Conservation (phyloP, 1,140 invertebrate species). For the Onthophagus taurus region DNA sequence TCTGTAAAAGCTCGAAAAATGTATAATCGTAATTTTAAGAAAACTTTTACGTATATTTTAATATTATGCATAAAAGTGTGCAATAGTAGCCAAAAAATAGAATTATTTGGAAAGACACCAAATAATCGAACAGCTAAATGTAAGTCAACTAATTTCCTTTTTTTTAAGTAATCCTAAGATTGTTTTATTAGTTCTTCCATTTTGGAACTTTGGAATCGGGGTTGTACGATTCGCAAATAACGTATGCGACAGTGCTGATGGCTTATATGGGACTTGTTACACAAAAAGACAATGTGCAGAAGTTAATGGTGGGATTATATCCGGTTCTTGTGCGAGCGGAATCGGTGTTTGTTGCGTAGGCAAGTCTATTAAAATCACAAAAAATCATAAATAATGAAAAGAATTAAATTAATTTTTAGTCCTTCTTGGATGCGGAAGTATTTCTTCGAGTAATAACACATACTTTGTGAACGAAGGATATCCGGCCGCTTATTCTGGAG, state of each 20-base stretch:
- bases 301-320: conserved; percentile 51
- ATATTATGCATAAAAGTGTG: too few relatives aligned
- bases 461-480: conserved; percentile 71
- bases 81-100: too few relatives aligned
- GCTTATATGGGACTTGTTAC: conserved; percentile 63
- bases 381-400: neutral
- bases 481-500: conserved; percentile 54
- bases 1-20: too few relatives aligned
- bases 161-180: too few relatives aligned
- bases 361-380: conserved; percentile 29
- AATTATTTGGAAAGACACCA: too few relatives aligned
- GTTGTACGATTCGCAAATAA: conserved; percentile 62
- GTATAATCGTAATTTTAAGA: too few relatives aligned
- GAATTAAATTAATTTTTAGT: conserved; percentile 44
- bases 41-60: too few relatives aligned
- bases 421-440: conserved; percentile 55
- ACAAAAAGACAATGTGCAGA: conserved; percentile 63
- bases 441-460: conserved; percentile 65
- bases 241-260: conserved; percentile 51
- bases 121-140: too few relatives aligned
- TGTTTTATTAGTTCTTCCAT: neutral
- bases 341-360: conserved; percentile 67
- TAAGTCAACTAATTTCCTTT: too few relatives aligned
- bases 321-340: conserved; percentile 59
- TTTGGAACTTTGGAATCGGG: conserved; percentile 36